Percentiles rank a stretch among this genome's conserved stretches.
Conservation (phyloP, 2,113 vertebrate species). For the Rattus norvegicus region GRCr8 NC_086028.1:61554501-61555000, state of each 20-base stretch:
- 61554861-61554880: neutral
- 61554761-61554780: conserved; percentile 47
- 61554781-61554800: conserved; percentile 43
- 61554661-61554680: neutral
- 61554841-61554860: conserved; percentile 34
- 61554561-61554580: neutral
- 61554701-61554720: conserved; percentile 24
- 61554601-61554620: neutral
- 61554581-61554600: neutral
- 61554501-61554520: neutral
- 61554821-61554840: neutral
- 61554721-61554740: conserved; percentile 51
- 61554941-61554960: neutral
- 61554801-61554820: conserved; percentile 33
- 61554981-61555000: neutral
- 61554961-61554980: neutral
- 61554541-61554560: neutral
- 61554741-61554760: conserved; percentile 46
- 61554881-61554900: conserved; percentile 1
- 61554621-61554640: neutral
- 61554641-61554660: neutral
- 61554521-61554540: neutral
- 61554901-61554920: neutral
- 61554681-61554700: neutral
- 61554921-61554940: neutral